Percentiles rank a stretch among this genome's conserved stretches.
These are phyloP conservation scores for Dysmachus trigonus DNA, from an alignment of 2,888 invertebrate species.

Conservation along the genomic window DNA sequence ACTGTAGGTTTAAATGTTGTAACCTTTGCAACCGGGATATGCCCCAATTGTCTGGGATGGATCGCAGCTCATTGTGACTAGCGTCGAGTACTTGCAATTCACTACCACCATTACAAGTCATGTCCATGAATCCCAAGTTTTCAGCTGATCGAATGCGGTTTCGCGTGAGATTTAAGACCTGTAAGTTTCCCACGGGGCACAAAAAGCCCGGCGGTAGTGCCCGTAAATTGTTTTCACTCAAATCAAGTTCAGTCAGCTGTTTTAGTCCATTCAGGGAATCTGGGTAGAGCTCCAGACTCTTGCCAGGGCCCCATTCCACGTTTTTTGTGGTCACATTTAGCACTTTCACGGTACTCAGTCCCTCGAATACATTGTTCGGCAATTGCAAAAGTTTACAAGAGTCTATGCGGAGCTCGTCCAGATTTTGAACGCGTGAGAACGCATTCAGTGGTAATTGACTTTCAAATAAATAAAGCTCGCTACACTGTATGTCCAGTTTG, in stretches of 20 bases:
- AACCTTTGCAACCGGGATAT: conserved; percentile 79
- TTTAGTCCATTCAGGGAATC: conserved; percentile 79
- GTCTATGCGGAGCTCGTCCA: conserved; percentile 78
- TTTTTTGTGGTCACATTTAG: conserved; percentile 82
- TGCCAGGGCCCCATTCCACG: conserved; percentile 79
- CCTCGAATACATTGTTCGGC: conserved; percentile 79
- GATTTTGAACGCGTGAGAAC: conserved; percentile 74
- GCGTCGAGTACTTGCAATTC: conserved; percentile 82
- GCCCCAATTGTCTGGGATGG: conserved; percentile 77
- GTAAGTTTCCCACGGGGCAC: conserved; percentile 81
- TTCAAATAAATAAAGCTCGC: conserved; percentile 81
- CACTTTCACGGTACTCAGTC: conserved; percentile 73
- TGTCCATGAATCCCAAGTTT: conserved; percentile 74
- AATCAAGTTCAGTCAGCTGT: conserved; percentile 81
- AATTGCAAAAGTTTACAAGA: conserved; percentile 83
- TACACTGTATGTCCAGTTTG: conserved; percentile 79
- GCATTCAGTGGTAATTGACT: conserved; percentile 79
- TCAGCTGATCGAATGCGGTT: conserved; percentile 84
- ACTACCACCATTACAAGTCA: conserved; percentile 71
- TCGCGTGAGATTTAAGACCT: conserved; percentile 83
- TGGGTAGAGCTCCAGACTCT: conserved; percentile 77
- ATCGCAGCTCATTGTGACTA: conserved; percentile 80
- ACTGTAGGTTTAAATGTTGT: conserved; percentile 80
- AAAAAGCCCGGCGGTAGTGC: conserved; percentile 80
- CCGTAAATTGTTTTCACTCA: conserved; percentile 85